Evolutionary conservation across 1,140 invertebrate species (phyloP).

Genomic region (Araneus ventricosus): DNA sequence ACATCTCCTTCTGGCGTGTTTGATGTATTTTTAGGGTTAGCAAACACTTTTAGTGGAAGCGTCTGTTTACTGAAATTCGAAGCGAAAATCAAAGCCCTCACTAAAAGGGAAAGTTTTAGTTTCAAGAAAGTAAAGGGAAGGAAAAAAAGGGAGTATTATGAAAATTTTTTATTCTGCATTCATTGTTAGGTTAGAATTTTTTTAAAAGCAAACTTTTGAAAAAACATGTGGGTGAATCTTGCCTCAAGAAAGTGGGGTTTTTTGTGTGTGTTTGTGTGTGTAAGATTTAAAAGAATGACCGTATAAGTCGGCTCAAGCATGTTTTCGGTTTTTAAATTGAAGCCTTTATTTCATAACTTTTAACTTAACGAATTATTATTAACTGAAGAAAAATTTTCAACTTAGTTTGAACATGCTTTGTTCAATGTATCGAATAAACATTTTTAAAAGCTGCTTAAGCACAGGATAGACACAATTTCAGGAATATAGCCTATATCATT

Average conservation of each 20-base stretch:
- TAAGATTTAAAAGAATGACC: too few species aligned
- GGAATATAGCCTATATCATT: too few species aligned
- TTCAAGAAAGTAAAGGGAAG: neutral
- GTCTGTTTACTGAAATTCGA: conserved; percentile 58
- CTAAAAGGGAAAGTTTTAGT: neutral
- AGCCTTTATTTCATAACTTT: too few species aligned
- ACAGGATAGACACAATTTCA: too few species aligned
- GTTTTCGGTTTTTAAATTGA: too few species aligned
- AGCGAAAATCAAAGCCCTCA: neutral
- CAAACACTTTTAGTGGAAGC: conserved; percentile 52
- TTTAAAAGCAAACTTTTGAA: neutral
- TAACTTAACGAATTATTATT: too few species aligned
- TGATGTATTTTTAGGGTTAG: conserved; percentile 41
- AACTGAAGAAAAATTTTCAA: too few species aligned
- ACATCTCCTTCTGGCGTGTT: conserved; percentile 36
- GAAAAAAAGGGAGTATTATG: neutral
- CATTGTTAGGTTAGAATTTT: neutral
- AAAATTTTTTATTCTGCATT: neutral
- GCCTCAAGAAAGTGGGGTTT: neutral
- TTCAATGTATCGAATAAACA: too few species aligned
- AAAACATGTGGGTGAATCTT: neutral
- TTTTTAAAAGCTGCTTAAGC: too few species aligned
- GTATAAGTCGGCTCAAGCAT: too few species aligned
- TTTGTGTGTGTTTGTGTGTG: too few species aligned
- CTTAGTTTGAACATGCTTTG: too few species aligned